Evolutionary conservation across 2,797 vertebrate species (phyloP), one percentile per base, ranked within the genome.

Genomic region (Muscicapa comitata): DNA sequence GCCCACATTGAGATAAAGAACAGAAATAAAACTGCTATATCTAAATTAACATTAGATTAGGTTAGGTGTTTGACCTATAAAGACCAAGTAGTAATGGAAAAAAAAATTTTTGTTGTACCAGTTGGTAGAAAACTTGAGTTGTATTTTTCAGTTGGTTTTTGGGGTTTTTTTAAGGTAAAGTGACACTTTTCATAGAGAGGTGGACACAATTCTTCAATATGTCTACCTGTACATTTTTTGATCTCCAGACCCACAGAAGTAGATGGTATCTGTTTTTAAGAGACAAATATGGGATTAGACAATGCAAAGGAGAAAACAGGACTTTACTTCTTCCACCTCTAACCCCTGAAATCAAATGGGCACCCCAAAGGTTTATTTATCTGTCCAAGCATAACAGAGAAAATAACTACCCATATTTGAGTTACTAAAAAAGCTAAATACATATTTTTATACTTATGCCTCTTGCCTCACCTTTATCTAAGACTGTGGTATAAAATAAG

Each of bases 101-200:
- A 54, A 48, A 13, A 2, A 11, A 12, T 4, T 71, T 29, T 75
- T 82, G 7, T 33, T 71, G 5, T 47, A 74, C 73, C 2, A 26
- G 15, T 13, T 61, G 7, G 25, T 26, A 73, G 26, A 68, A 25
- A 61, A 19, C 38, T 28, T 61, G 42, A 5, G 8, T 24, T 45
- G 23, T 17, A 17, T 19, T 65, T 35, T 58, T 51, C 38, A 31
- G 31, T 15, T 33, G 5, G 5, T 50, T 31, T 17, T 31, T 10
- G 2, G 13, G 0, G 0, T 0, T 20, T 61, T 55, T 87, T 55
- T 28, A 65, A 61, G n/a, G 28, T 37, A 11, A 82, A 51, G 7
- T 13, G 10, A 59, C 10, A 53, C 8, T 91, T 70, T 35, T 55
- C 51, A 61, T 26, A 63, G 31, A 65, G 38, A 40, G 8, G 33